These are phyloP conservation scores for Lepidurus couesii DNA, from an alignment of 1,140 invertebrate species.

Conservation along the genomic window DNA sequence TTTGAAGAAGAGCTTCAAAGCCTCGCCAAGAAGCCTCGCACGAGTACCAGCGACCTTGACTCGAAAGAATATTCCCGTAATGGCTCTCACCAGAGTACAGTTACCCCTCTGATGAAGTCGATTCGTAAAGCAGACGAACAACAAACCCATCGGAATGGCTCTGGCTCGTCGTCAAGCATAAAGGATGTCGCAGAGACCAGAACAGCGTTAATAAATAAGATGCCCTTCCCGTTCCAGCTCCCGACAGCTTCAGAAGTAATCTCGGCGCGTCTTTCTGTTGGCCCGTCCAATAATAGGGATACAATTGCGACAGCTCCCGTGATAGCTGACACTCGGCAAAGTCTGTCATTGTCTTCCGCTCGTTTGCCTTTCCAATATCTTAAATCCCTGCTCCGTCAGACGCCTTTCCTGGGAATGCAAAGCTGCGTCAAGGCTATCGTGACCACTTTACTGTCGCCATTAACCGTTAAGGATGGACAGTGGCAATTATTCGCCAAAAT, in stretches of 20 bases:
- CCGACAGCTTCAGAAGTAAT: neutral
- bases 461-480: conserved; percentile 26
- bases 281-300: neutral
- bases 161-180: neutral
- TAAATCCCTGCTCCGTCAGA: neutral
- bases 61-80: neutral
- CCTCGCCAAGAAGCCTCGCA: neutral
- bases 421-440: conserved; percentile 3
- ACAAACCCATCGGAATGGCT: neutral
- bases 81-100: neutral
- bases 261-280: neutral
- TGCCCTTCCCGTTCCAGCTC: neutral
- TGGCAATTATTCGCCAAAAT: conserved; percentile 42
- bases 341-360: conserved; percentile 9
- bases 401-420: neutral
- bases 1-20: conserved; percentile 4
- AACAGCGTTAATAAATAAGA: neutral
- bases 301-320: neutral
- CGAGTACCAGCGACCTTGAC: neutral
- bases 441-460: neutral
- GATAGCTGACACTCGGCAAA: neutral
- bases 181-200: neutral
- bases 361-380: conserved; percentile 18
- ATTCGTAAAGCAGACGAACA: neutral
- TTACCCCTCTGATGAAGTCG: neutral